Base-by-base conservation (phyloP, 2,888 invertebrate species). In the Caenorhabditis drosophilae region DNA sequence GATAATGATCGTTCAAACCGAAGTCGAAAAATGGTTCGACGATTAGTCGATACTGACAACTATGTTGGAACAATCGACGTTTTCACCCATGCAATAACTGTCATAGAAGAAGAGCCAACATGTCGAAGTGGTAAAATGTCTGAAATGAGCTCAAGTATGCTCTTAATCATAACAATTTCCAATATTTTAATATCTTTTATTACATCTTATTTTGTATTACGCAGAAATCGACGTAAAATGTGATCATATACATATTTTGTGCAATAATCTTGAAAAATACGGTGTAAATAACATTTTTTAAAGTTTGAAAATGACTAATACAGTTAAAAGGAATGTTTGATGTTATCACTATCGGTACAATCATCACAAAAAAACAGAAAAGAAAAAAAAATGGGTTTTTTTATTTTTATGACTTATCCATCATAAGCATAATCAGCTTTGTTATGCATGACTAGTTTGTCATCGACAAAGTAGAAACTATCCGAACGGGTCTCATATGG, bases 361-460 rank as follows among this genome's bases (percentile, higher is more conserved):
- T 6, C 31, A 9, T 31, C 31, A 31, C 31, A 31, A 31, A 31
- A 31, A 31, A 31, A 9, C 12, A 12, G 12, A 31, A 31, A 9
- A 9, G 7, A 31, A 31, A 12, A 12, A 12, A 31, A 12, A 12
- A 12, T 6, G 31, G 31, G 31, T 9, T 31, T 31, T 31, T 31
- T 31, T 31, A 7, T 42, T 31, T 68, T 55, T n/a, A n/a, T n/a
- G n/a, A n/a, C n/a, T n/a, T n/a, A 70, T 38, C 92, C 93, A 81
- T 93, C 91, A 86, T 95, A 97, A 48, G 96, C 93, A 86, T 97
- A 97, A 85, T 96, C 97, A 36, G 97, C 97, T 87, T 97, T 97
- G 86, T 97, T 97, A 87, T 97, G 97, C 96, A 98, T 97, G 70
- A 98, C 92, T 60, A 98, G 89, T 82, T 89, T 89, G 85, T 95